Percentiles rank a stretch among this genome's conserved stretches.
Conservation (phyloP, 2,888 invertebrate species). For the Leptopilina myrica region DNA sequence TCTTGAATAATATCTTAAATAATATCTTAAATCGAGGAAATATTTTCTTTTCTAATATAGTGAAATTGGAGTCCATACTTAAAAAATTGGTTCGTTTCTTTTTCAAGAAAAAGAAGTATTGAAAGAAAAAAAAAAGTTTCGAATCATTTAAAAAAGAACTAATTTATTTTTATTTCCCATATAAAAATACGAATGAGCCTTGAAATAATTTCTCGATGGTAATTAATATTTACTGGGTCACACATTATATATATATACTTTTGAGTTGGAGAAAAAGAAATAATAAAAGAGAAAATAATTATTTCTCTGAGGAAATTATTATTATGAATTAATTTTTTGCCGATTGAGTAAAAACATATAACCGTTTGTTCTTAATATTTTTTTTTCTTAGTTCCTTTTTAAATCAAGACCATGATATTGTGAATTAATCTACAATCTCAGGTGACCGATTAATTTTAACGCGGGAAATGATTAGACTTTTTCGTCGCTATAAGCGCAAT, state of each 20-base stretch:
- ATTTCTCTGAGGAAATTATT: background rate
- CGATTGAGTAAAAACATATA: slow-evolving; percentile 4
- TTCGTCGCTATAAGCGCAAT: slow-evolving; percentile 23
- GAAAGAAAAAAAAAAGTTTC: no score
- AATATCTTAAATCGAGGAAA: no score
- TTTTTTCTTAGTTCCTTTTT: background rate
- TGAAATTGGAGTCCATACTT: no score
- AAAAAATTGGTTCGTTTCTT: no score
- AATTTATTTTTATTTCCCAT: background rate
- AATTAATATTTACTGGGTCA: slow-evolving; percentile 3
- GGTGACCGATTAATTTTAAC: slow-evolving; percentile 45
- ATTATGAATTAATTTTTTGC: slow-evolving; percentile 1
- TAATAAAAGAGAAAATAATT: background rate
- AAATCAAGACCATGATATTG: background rate
- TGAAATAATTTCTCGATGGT: background rate
- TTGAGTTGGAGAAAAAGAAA: background rate
- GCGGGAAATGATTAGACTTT: slow-evolving; percentile 45
- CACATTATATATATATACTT: background rate
- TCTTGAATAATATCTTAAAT: no score
- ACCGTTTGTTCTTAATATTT: no score
- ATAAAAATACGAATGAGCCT: background rate
- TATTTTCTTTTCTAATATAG: no score
- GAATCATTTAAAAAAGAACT: no score
- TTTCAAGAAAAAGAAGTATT: no score
- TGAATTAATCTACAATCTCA: slow-evolving; percentile 34